A percentile compares a stretch with the other conserved stretches of the same genome.
Conservation (phyloP, 2,797 vertebrate genomes). For the Rhodeus uyekii region DNA sequence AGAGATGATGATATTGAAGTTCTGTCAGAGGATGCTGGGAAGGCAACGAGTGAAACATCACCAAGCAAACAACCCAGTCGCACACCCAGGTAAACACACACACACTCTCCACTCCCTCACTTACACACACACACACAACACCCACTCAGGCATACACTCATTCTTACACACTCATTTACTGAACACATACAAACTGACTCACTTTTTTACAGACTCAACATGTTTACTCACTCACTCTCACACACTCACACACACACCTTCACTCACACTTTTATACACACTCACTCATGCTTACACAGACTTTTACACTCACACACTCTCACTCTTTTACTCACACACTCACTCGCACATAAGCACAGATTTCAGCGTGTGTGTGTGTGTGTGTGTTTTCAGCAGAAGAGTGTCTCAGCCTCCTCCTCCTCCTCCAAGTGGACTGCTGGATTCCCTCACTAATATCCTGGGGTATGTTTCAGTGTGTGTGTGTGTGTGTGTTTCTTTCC, state of each 20-base stretch:
- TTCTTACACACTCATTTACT: too few relatives aligned
- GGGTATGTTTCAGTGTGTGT: constrained; percentile 80
- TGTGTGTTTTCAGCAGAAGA: constrained; percentile 80
- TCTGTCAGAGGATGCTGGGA: constrained; percentile 86
- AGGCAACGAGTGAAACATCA: constrained; percentile 81
- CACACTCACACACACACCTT: background rate
- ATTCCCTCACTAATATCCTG: constrained; percentile 98
- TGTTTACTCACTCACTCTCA: background rate
- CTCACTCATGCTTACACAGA: too few relatives aligned
- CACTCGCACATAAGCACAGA: too few relatives aligned
- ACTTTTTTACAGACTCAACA: background rate
- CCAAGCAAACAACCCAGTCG: constrained; percentile 76
- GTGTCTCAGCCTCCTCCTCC: constrained; percentile 82
- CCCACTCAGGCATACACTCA: too few relatives aligned
- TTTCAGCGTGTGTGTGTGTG: background rate
- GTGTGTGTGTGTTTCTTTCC: background rate
- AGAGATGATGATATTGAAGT: constrained; percentile 99
- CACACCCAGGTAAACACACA: constrained; percentile 75
- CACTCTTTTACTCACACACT: background rate
- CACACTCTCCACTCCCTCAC: too few relatives aligned
- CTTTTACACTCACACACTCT: background rate
- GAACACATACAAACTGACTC: background rate
- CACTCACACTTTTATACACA: background rate
- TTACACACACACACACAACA: too few relatives aligned
- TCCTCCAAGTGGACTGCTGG: constrained; percentile 86